phyloP scores from a whole-genome alignment of 1,140 invertebrate species.

The Leptinotarsa undecemlineata region DNA sequence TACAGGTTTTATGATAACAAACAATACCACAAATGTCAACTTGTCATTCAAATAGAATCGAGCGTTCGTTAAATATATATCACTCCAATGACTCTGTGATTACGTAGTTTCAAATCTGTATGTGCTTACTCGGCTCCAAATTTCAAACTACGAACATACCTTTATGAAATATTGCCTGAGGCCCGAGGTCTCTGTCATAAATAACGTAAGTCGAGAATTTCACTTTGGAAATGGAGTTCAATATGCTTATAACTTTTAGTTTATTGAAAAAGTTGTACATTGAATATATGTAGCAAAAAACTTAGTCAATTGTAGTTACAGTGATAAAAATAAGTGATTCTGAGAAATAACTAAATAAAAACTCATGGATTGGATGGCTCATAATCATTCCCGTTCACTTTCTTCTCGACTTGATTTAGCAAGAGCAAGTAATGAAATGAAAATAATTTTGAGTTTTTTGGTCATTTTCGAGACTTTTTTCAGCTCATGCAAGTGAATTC shows the following conservation, averaged over 20 bases:
- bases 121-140: too few relatives aligned
- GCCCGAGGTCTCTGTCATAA: not conserved
- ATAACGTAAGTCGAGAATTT: not conserved
- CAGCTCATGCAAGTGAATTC: conserved; percentile 38
- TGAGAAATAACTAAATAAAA: conserved; percentile 9
- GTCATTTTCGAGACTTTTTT: conserved; percentile 28
- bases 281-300: conserved; percentile 17
- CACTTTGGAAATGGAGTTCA: conserved; percentile 16
- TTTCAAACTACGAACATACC: too few relatives aligned
- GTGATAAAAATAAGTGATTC: conserved; percentile 27
- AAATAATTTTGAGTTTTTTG: conserved; percentile 2
- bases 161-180: too few relatives aligned
- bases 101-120: too few relatives aligned
- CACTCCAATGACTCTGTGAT: too few relatives aligned
- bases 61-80: too few relatives aligned
- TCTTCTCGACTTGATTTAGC: conserved; percentile 37
- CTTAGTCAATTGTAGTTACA: not conserved
- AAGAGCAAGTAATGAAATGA: conserved; percentile 37
- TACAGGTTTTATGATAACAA: too few relatives aligned
- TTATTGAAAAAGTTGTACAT: conserved; percentile 6
- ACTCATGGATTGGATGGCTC: conserved; percentile 42
- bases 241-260: conserved; percentile 17
- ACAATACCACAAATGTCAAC: too few relatives aligned
- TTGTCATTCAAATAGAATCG: too few relatives aligned
- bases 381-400: conserved; percentile 36